phyloP scores from a whole-genome alignment of 2,797 vertebrate genomes.

The Dicrostonyx torquatus region DNA sequence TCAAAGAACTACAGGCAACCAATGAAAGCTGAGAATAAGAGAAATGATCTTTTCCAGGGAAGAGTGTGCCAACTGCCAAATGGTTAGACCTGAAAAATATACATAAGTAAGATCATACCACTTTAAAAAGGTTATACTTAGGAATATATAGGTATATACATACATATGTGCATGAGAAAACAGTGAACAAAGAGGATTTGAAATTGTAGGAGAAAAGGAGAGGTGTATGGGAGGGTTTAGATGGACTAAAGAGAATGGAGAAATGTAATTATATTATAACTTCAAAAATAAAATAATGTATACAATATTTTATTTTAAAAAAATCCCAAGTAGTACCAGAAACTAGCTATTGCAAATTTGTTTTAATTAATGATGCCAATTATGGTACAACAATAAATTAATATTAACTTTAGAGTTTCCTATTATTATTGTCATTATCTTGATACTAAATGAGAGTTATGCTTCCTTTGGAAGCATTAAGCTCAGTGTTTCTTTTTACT shows the following conservation, averaged over 20 bases:
- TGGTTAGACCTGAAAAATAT: not conserved
- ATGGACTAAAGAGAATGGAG: not conserved
- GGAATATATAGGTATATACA: too few species aligned
- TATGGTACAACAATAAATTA: constrained; percentile 8
- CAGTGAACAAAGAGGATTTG: not conserved
- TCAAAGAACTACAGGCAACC: not conserved
- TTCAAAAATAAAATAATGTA: not conserved
- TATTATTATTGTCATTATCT: constrained; percentile 6
- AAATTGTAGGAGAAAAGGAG: not conserved
- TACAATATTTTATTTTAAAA: not conserved
- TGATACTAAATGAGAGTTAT: not conserved
- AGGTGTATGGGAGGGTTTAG: not conserved
- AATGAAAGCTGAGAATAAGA: not conserved
- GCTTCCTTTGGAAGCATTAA: constrained; percentile 8
- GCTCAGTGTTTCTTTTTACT: not conserved
- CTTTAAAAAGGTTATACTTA: not conserved
- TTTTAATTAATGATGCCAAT: constrained; percentile 6
- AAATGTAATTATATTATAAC: not conserved
- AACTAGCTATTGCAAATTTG: constrained; percentile 8
- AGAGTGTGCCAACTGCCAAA: not conserved
- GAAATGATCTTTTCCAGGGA: not conserved
- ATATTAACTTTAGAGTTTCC: not conserved
- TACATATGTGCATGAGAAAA: too few species aligned
- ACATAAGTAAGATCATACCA: not conserved
- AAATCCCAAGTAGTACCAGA: not conserved